Percentiles rank a stretch among this genome's conserved stretches.
Conservation (phyloP, 2,113 vertebrate genomes). For the Nothobranchius kuhntae region DNA sequence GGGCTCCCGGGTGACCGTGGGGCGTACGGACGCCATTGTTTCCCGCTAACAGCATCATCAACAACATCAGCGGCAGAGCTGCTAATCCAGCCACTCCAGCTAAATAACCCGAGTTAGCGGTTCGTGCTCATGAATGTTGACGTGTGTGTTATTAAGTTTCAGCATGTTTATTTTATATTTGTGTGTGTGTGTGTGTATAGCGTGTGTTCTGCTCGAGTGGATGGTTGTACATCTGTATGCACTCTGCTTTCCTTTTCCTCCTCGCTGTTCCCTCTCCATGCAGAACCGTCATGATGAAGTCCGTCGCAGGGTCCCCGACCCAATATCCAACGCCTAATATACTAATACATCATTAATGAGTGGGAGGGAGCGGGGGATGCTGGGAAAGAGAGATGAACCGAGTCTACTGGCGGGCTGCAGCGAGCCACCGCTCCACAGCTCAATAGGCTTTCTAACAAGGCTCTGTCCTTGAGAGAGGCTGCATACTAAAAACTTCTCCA, state of each 20-base stretch:
- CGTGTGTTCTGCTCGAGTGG: slow-evolving; percentile 13
- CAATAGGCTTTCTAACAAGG: slow-evolving; percentile 79
- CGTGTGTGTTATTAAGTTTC: slow-evolving; percentile 47
- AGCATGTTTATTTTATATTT: slow-evolving; percentile 56
- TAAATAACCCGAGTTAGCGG: slow-evolving; percentile 50
- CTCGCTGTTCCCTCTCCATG: slow-evolving; percentile 57
- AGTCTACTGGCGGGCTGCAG: slow-evolving; percentile 46
- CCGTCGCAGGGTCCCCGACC: slow-evolving; percentile 73
- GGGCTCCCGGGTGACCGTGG: slow-evolving; percentile 30
- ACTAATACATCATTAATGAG: slow-evolving; percentile 81
- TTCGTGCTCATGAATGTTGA: slow-evolving; percentile 69
- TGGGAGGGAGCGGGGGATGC: slow-evolving; percentile 43
- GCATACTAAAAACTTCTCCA: slow-evolving; percentile 79
- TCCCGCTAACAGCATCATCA: slow-evolving; percentile 16
- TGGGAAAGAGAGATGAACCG: slow-evolving; percentile 51
- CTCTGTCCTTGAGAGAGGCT: slow-evolving; percentile 78
- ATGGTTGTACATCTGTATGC: slow-evolving; percentile 63
- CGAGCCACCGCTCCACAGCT: slow-evolving; percentile 72
- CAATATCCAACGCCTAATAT: slow-evolving; percentile 77
- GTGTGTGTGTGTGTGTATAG: slow-evolving; percentile 26
- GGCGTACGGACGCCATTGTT: slow-evolving; percentile 22
- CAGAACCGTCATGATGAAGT: slow-evolving; percentile 69
- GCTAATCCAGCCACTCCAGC: slow-evolving; percentile 57
- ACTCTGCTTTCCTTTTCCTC: slow-evolving; percentile 39
- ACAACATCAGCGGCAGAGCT: slow-evolving; percentile 21